phyloP scores from a whole-genome alignment of 2,888 invertebrate species.

The Pristionchus maxplancki region DNA sequence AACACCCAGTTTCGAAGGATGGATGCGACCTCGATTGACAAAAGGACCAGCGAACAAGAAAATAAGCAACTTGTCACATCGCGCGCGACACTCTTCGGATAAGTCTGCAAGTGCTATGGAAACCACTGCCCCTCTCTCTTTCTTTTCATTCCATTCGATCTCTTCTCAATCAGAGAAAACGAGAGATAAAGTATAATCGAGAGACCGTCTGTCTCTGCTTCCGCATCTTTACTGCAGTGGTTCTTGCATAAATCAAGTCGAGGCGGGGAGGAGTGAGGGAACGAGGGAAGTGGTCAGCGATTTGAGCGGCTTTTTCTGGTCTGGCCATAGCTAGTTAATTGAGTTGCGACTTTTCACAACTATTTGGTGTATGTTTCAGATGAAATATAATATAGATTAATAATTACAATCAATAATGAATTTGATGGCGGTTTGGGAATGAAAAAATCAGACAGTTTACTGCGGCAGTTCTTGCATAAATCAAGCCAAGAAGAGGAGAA shows the following conservation, averaged over 20 bases:
- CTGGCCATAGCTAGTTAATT: too few species aligned
- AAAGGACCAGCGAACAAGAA: too few species aligned
- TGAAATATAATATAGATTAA: too few species aligned
- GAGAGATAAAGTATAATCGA: background rate
- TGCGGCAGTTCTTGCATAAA: conserved; percentile 36
- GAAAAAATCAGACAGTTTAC: background rate
- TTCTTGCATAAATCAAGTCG: conserved; percentile 30
- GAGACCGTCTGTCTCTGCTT: background rate
- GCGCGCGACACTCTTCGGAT: background rate
- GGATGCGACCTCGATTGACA: too few species aligned
- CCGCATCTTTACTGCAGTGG: background rate
- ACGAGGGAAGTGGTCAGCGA: background rate
- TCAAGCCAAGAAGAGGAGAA: background rate
- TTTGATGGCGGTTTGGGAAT: too few species aligned
- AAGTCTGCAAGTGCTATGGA: conserved; percentile 13
- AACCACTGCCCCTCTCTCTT: background rate
- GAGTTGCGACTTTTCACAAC: too few species aligned
- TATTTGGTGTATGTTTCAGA: too few species aligned
- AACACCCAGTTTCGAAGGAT: too few species aligned
- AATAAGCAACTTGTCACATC: background rate
- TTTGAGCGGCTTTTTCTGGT: too few species aligned
- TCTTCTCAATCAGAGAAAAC: background rate
- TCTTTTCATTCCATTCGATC: too few species aligned
- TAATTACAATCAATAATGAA: too few species aligned
- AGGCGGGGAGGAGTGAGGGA: background rate